Evolutionary conservation across 1,140 invertebrate species (phyloP).

Genomic region (Drosophila pachea): DNA sequence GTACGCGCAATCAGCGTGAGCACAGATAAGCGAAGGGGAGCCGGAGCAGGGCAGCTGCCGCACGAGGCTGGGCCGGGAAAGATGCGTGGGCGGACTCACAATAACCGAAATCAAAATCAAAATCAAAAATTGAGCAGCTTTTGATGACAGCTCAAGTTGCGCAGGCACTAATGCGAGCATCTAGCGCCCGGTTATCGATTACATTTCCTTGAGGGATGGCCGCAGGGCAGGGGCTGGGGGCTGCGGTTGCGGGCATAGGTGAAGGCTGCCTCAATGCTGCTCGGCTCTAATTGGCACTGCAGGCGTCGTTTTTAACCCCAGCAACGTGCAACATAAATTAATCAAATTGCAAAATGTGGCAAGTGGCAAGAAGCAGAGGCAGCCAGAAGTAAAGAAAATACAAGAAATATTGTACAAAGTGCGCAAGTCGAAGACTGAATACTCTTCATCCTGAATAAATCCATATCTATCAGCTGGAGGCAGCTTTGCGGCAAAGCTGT

Average conservation of each 20-base stretch:
- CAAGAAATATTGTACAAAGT: background rate
- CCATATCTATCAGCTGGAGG: no score
- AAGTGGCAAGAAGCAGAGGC: slow-evolving; percentile 18
- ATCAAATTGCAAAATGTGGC: slow-evolving; percentile 68
- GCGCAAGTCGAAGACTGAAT: background rate
- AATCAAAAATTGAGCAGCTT: slow-evolving; percentile 77
- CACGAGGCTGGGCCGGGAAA: no score
- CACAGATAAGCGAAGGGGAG: background rate
- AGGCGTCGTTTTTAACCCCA: slow-evolving; percentile 31
- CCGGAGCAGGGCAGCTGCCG: no score
- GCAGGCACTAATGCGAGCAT: slow-evolving; percentile 7
- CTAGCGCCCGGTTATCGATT: slow-evolving; percentile 31
- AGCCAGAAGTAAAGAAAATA: background rate
- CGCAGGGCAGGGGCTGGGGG: background rate
- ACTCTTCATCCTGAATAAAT: background rate
- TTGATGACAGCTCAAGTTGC: slow-evolving; percentile 74
- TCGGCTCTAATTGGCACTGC: slow-evolving; percentile 39
- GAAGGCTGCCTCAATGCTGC: slow-evolving; percentile 7
- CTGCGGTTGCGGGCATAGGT: background rate
- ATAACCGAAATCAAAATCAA: slow-evolving; percentile 70
- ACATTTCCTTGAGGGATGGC: background rate
- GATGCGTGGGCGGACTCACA: slow-evolving; percentile 26
- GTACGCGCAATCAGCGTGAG: slow-evolving; percentile 56
- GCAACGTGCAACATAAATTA: slow-evolving; percentile 62
- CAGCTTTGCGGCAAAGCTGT: no score